phyloP scores from a whole-genome alignment of 2,113 vertebrate genomes.

The Tragelaphus scriptus region DNA sequence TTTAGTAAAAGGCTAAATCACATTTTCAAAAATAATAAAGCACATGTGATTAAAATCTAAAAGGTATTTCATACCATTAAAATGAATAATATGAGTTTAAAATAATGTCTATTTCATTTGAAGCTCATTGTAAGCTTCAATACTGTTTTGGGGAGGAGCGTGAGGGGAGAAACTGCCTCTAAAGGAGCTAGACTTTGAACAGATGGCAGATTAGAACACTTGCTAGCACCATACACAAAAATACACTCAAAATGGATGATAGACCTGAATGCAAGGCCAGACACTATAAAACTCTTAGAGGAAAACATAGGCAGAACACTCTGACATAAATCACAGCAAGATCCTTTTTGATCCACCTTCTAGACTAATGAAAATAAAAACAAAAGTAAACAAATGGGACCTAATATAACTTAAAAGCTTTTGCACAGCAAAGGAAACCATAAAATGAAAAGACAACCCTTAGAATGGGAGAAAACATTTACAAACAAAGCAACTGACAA shows the following conservation, averaged over 20 bases:
- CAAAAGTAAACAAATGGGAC: not conserved
- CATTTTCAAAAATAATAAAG: not conserved
- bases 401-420: not conserved
- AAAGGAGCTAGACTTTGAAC: not conserved
- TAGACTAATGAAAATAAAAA: not conserved
- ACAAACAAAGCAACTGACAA: not conserved
- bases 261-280: not conserved
- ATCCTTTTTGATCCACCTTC: not conserved
- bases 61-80: not conserved
- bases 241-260: not conserved
- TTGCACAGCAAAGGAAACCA: not conserved
- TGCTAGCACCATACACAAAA: not conserved
- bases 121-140: not conserved
- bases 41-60: not conserved
- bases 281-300: not conserved
- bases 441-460: not conserved
- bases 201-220: not conserved
- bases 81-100: not conserved
- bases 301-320: not conserved
- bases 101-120: not conserved
- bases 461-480: not conserved
- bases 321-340: not conserved
- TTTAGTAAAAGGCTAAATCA: not conserved
- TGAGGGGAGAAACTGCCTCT: not conserved
- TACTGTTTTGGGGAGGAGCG: not conserved